A percentile compares a stretch with the other conserved stretches of the same genome.
These are phyloP conservation scores for Aradophagus sp. DNA, from an alignment of 1,140 invertebrate genomes.

Conservation along the genomic window DNA sequence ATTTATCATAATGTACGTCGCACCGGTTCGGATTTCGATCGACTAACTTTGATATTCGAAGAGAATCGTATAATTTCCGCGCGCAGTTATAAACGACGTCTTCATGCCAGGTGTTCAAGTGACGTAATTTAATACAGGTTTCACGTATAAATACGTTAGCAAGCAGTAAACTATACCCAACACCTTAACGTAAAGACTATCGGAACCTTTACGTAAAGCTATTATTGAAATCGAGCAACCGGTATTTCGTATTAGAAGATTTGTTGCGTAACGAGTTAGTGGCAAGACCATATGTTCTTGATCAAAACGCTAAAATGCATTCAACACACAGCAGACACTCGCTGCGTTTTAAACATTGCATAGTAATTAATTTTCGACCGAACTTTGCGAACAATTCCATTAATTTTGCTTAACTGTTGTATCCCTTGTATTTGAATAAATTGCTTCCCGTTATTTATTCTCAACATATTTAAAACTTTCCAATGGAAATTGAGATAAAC, in stretches of 20 bases:
- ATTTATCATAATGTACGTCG: no score
- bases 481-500: no score
- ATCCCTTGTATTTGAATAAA: no score
- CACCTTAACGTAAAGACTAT: no score
- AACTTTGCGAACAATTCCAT: conserved; percentile 2
- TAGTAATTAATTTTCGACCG: conserved; percentile 10
- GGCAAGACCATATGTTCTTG: conserved; percentile 40
- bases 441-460: no score
- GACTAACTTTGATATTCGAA: conserved; percentile 25
- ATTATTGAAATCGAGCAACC: conserved; percentile 59
- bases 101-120: conserved; percentile 29
- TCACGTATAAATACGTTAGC: conserved; percentile 35
- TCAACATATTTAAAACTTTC: no score
- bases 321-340: conserved; percentile 17
- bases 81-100: conserved; percentile 17
- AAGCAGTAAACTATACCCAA: conserved; percentile 28
- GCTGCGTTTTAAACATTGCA: conserved; percentile 15
- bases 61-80: conserved; percentile 8
- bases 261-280: conserved; percentile 57
- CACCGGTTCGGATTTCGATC: conserved; percentile 1
- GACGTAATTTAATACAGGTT: conserved; percentile 40
- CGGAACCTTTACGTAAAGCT: conserved; percentile 54
- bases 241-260: conserved; percentile 44
- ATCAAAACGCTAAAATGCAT: conserved; percentile 18
- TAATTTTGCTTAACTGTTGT: no score